Evolutionary conservation across 2,888 invertebrate genomes (phyloP), one percentile per base, ranked within the genome.

Genomic region (Melieria crassipennis): DNA sequence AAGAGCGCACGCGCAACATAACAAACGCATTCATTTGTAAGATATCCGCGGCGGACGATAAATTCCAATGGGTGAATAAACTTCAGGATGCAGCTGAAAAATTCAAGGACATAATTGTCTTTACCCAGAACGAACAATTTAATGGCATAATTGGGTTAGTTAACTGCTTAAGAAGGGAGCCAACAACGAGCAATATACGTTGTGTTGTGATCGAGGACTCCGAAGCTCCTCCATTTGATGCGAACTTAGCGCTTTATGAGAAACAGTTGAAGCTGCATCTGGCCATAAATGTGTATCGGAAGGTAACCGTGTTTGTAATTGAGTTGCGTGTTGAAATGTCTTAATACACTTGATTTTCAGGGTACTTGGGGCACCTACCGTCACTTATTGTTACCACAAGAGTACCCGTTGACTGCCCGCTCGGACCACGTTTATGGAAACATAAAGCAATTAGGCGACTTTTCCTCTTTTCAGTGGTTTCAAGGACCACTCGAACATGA

Each of bases 81-180:
- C 9, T 52, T 1, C 52, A 52, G 9, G 52, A 52, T n/a, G 13
- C 13, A n/a, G 11, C 52, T n/a, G 13, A 52, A 52, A 7, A 5
- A 5, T 52, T 13, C 13, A 52, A 52, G 7, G 13, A 52, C 13
- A 9, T 52, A 52, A 52, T 52, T 9, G 30, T 30, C 30, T 30
- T 30, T 30, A 30, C 30, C 30, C 30, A 30, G 30, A 30, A 30
- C 30, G 91, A 92, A 69, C 88, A 89, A 3, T 87, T 91, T 7
- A 94, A 90, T 82, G 99, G 99, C 11, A 88, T 97, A 0, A 84
- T 96, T 42, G 99, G 98, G n/a, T 87, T 98, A 68, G 91, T 94
- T 0, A 96, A 96, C 79, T 97, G 97, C 84, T 84, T 98, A 45
- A 89, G 93, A 72, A 92, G 89, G 78, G 97, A 97, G 82, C 91